Percentiles rank a stretch among this genome's conserved stretches.
These are phyloP conservation scores for Caenorhabditis japonica DNA, from an alignment of 2,888 invertebrate genomes.

Conservation along the genomic window DNA sequence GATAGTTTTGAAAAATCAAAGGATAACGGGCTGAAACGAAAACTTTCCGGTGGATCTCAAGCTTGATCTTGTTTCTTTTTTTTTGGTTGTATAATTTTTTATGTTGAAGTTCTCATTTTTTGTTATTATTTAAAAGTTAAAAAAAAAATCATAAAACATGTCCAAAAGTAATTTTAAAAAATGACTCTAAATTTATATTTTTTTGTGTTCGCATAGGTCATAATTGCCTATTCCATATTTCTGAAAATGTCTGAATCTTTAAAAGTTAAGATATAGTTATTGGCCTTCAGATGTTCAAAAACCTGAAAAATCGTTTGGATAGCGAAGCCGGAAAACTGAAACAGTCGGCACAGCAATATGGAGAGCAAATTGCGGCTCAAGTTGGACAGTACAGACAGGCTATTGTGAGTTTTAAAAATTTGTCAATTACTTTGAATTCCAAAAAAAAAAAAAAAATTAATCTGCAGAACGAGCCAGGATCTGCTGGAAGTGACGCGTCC, in stretches of 20 bases:
- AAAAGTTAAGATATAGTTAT: no score
- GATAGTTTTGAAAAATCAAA: constrained; percentile 9
- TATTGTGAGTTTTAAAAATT: constrained; percentile 62
- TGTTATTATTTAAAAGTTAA: neutral
- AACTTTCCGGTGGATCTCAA: constrained; percentile 11
- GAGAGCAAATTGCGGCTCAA: constrained; percentile 71
- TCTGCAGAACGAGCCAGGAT: constrained; percentile 66
- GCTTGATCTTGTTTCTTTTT: constrained; percentile 11
- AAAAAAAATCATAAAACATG: no score
- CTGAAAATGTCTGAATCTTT: neutral
- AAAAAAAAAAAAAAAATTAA: constrained; percentile 7
- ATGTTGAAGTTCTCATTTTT: constrained; percentile 3
- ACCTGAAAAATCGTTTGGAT: constrained; percentile 74
- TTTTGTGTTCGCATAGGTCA: neutral
- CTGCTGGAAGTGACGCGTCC: constrained; percentile 69
- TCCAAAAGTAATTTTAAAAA: neutral
- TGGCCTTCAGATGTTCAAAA: constrained; percentile 77
- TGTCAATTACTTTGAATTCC: no score
- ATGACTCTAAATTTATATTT: neutral
- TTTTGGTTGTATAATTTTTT: constrained; percentile 1
- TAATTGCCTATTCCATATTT: neutral
- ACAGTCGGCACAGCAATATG: constrained; percentile 68
- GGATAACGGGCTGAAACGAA: constrained; percentile 33
- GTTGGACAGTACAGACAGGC: constrained; percentile 64
- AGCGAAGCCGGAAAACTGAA: constrained; percentile 75